Conservation (phyloP, 2,113 vertebrate species). For the Phrynosoma blainvillii region DNA sequence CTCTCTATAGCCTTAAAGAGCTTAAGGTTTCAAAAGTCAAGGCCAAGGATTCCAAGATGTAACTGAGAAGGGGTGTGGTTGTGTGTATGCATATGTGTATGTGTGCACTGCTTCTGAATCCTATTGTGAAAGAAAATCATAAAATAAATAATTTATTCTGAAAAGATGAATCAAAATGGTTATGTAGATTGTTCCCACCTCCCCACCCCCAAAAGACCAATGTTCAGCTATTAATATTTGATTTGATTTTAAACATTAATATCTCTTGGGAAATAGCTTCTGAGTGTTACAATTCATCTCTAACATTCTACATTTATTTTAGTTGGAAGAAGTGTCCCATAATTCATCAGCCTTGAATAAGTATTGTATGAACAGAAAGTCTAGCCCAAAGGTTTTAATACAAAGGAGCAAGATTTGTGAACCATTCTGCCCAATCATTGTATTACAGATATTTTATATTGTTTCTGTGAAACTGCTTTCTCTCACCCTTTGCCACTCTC, state of each 20-base stretch:
- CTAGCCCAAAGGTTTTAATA: conserved; percentile 38
- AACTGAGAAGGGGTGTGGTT: background rate
- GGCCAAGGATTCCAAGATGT: background rate
- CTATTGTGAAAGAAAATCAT: conserved; percentile 8
- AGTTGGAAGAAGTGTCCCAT: conserved; percentile 42
- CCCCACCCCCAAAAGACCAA: conserved; percentile 33
- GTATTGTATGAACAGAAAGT: conserved; percentile 36
- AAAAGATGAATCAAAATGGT: conserved; percentile 39
- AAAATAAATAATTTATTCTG: conserved; percentile 34
- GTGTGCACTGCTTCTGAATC: background rate
- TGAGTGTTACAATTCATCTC: conserved; percentile 24
- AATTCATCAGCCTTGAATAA: conserved; percentile 42
- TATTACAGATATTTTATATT: conserved; percentile 32
- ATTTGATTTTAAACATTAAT: conserved; percentile 33
- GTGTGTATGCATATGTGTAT: background rate
- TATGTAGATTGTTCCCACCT: conserved; percentile 33
- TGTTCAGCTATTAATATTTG: conserved; percentile 54
- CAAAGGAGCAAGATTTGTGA: conserved; percentile 33
- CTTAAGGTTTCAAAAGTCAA: background rate
- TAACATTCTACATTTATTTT: conserved; percentile 64
- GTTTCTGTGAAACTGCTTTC: conserved; percentile 40
- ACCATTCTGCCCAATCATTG: conserved; percentile 45
- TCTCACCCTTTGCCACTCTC: conserved; percentile 13
- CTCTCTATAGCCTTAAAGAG: background rate
- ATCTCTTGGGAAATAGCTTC: conserved; percentile 44